phyloP scores from a whole-genome alignment of 2,797 vertebrate species.

The Glyptemys insculpta region DNA sequence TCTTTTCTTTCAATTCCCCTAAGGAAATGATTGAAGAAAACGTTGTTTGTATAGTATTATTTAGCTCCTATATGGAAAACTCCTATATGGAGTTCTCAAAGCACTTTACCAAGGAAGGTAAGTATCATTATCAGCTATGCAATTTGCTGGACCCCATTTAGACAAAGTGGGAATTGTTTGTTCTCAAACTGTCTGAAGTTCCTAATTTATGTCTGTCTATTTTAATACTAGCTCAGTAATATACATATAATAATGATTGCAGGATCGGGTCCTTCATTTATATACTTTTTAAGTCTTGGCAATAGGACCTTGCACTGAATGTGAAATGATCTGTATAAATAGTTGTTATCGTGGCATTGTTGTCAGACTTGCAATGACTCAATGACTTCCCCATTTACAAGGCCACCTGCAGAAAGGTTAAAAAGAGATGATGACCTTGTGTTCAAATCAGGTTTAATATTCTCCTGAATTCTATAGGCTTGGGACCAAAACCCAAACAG shows the following conservation, averaged over 20 bases:
- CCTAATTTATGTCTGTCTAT: background rate
- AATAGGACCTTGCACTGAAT: background rate
- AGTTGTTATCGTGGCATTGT: background rate
- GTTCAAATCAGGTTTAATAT: background rate
- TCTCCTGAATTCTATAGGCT: background rate
- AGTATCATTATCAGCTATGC: accelerated
- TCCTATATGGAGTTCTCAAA: background rate
- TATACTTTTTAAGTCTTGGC: background rate
- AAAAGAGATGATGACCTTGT: background rate
- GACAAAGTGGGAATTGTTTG: background rate
- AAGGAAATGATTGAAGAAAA: background rate
- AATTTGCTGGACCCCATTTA: background rate
- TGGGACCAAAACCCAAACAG: background rate
- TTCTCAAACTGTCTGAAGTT: background rate
- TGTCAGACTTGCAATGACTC: background rate
- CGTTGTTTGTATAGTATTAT: accelerated
- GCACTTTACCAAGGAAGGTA: background rate
- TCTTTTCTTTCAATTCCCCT: background rate
- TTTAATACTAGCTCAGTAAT: background rate
- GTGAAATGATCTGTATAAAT: background rate
- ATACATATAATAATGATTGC: background rate
- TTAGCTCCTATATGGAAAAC: background rate
- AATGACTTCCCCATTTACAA: background rate
- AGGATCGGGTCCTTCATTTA: background rate
- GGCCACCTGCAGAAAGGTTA: background rate